Percentiles rank a stretch among this genome's conserved stretches.
Conservation (phyloP, 2,113 vertebrate species). For the Motacilla alba region DNA sequence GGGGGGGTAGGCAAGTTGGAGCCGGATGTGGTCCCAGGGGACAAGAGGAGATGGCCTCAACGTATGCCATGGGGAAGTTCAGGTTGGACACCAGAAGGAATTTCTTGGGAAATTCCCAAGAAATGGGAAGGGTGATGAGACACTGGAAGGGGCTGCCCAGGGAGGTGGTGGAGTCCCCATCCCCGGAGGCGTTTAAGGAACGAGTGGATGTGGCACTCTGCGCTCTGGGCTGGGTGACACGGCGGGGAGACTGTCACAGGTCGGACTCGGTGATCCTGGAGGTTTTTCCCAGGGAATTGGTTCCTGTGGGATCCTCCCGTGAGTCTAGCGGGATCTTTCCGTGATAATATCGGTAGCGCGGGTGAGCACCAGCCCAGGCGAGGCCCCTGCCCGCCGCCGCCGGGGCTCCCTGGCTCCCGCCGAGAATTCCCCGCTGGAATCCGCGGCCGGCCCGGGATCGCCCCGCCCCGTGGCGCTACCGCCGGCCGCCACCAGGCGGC, state of each 20-base stretch:
- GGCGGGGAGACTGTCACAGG: fast-evolving
- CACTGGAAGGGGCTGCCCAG: background rate
- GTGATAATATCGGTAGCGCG: fast-evolving
- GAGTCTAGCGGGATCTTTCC: background rate
- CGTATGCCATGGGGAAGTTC: background rate
- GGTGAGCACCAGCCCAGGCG: fast-evolving
- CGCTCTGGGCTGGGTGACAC: too few relatives aligned
- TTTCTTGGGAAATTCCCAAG: background rate
- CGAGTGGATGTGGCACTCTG: fast-evolving
- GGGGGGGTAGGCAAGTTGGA: fast-evolving
- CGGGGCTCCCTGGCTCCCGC: fast-evolving
- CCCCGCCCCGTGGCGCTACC: background rate
- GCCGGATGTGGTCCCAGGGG: background rate
- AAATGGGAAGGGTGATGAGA: background rate
- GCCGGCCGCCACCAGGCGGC: background rate
- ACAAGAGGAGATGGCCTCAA: background rate
- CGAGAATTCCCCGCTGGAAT: background rate
- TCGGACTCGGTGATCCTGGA: fast-evolving
- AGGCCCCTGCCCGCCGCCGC: background rate
- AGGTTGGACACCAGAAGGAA: background rate
- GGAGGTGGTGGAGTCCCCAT: fast-evolving
- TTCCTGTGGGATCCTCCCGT: too few relatives aligned
- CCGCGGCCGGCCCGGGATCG: background rate
- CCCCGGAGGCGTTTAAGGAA: background rate
- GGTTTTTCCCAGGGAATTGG: background rate